Evolutionary conservation across 2,797 vertebrate species (phyloP).

Genomic region (Eutrigla gurnardus): DNA sequence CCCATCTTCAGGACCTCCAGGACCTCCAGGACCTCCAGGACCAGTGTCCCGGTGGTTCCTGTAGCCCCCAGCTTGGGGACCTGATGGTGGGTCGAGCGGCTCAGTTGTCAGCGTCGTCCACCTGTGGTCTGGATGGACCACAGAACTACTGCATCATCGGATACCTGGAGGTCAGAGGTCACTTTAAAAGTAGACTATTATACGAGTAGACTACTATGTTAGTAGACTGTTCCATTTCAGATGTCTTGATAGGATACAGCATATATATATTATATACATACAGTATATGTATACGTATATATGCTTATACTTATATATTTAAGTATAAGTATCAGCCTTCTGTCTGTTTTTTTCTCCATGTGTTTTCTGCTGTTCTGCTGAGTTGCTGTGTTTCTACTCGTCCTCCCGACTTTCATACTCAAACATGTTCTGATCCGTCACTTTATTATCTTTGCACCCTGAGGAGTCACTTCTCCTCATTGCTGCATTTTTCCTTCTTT

Average conservation of each 20-base stretch:
- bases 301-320: too few species aligned
- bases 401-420: slow-evolving; percentile 55
- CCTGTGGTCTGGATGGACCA: slow-evolving; percentile 85
- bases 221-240: too few species aligned
- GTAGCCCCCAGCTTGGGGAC: slow-evolving; percentile 85
- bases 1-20: slow-evolving; percentile 29
- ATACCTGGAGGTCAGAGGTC: slow-evolving; percentile 89
- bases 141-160: slow-evolving; percentile 92
- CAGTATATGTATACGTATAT: too few species aligned
- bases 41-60: slow-evolving; percentile 67
- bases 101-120: slow-evolving; percentile 88
- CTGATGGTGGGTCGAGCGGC: slow-evolving; percentile 87
- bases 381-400: slow-evolving; percentile 55
- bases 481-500: slow-evolving; percentile 26
- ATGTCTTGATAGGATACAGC: too few species aligned
- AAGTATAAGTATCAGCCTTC: background rate
- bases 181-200: background rate
- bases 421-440: slow-evolving; percentile 79
- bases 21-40: slow-evolving; percentile 10
- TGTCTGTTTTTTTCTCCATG: background rate
- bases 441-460: slow-evolving; percentile 45
- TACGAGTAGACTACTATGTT: too few species aligned
- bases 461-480: slow-evolving; percentile 50
- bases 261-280: too few species aligned
- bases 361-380: background rate